Evolutionary conservation across 2,113 vertebrate genomes (phyloP).

Genomic region (Lepidothrix coronata): DNA sequence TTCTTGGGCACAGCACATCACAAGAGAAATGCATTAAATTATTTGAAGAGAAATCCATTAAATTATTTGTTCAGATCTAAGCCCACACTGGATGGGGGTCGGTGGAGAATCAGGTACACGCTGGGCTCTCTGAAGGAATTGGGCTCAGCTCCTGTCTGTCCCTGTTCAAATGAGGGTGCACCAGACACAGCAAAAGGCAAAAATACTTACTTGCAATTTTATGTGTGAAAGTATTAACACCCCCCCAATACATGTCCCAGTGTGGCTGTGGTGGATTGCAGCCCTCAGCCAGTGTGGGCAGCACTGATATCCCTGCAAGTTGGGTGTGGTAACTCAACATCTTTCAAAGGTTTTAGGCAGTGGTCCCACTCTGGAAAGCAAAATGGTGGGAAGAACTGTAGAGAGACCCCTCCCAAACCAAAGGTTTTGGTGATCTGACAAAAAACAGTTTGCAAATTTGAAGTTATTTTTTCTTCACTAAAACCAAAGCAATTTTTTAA

Average conservation of each 20-base stretch:
- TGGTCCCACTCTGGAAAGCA: neutral
- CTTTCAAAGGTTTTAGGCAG: neutral
- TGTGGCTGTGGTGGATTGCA: neutral
- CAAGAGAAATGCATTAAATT: neutral
- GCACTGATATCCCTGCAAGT: neutral
- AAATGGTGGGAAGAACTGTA: neutral
- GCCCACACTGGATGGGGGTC: neutral
- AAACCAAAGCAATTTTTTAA: neutral
- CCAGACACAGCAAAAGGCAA: neutral
- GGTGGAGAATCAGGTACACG: neutral
- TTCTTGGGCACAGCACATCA: neutral
- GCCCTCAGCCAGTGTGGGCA: neutral
- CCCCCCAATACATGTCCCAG: accelerated
- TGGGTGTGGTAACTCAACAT: neutral
- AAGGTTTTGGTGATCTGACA: neutral
- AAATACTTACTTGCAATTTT: neutral
- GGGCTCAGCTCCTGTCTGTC: neutral
- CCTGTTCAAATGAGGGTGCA: neutral
- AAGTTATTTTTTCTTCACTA: neutral
- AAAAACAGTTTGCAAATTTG: neutral
- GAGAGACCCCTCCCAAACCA: neutral
- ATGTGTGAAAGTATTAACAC: neutral
- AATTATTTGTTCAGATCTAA: neutral
- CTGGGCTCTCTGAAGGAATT: neutral
- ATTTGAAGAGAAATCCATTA: neutral